Percentiles rank a stretch among this genome's conserved stretches.
Conservation (phyloP, 2,888 invertebrate species). For the Eupithecia dodoneata region DNA sequence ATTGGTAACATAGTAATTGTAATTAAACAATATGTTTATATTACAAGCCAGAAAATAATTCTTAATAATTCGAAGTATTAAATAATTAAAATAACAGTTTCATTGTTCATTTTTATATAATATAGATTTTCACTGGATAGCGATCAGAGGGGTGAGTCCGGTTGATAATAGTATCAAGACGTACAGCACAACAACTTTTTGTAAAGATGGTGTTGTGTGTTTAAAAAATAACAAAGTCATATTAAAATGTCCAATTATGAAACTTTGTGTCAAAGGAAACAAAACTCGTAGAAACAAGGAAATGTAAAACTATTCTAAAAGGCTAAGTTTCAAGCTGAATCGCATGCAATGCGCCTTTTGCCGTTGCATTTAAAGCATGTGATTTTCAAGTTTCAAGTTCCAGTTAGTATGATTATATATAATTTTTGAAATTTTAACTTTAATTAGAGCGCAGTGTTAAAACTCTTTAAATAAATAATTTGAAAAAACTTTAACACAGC, state of each 20-base stretch:
- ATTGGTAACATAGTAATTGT: too few species aligned
- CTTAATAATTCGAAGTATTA: too few species aligned
- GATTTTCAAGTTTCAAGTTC: neutral
- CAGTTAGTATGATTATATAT: too few species aligned
- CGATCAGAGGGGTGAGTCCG: neutral
- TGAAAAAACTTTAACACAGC: too few species aligned
- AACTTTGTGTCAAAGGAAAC: neutral
- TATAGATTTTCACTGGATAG: neutral
- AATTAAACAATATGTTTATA: too few species aligned
- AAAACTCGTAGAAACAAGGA: neutral
- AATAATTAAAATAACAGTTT: too few species aligned
- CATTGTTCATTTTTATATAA: too few species aligned
- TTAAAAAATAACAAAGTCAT: neutral
- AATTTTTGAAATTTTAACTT: too few species aligned
- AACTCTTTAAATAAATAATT: too few species aligned
- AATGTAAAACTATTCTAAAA: neutral
- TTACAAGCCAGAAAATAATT: too few species aligned
- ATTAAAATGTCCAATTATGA: slow-evolving; percentile 3
- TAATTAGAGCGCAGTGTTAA: too few species aligned
- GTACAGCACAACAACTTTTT: neutral
- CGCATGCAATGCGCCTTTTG: slow-evolving; percentile 7
- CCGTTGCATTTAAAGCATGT: slow-evolving; percentile 7
- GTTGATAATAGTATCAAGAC: neutral
- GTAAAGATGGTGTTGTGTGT: neutral
- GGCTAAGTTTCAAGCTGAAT: neutral